Evolutionary conservation across 2,888 invertebrate genomes (phyloP), one percentile per base, ranked within the genome.

Genomic region (Formica aserva): DNA sequence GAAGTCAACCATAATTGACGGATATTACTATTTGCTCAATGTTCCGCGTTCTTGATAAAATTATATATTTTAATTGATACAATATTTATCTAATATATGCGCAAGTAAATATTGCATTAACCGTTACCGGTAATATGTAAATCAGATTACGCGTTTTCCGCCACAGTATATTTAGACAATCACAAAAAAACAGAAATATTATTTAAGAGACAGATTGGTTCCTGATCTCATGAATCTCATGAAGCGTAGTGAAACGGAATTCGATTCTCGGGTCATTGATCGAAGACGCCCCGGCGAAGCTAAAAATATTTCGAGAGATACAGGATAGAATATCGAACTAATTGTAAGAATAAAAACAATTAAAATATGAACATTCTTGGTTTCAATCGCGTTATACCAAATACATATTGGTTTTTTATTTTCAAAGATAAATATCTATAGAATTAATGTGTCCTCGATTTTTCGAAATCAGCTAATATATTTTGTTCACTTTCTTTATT

Each of bases 241-340:
- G 32, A 77, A 82, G 18, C 65, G 22, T 41, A 38, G 22, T 62
- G 84, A 66, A 72, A 57, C 2, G 32, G 29, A 82, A 80, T 74
- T 48, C 83, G 83, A 89, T 87, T 82, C 65, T 69, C 62, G 57
- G 63, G 77, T 86, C 82, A 57, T 22, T 48, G 60, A 80, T 83
- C 66, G 67, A 26, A 11, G 18, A 69, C 9, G 22, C 13, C 38
- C 22, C 22, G 13, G 4, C 13, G 18, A 32, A 8, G 6, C 18
- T 35, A 60, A 80, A 60, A 60, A 45, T 26, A 60, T 35, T 52
- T 52, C 8, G 8, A 52, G 52, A 52, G 52, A 52, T 35, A 29
- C 11, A 15, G 15, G 4, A 45, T 18, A 29, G 4, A 48, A 48
- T 48, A 48, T 67, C n/a, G 32, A 22, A 11, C 3, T 9, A 35